These are phyloP conservation scores for Rhabdornis inornatus DNA, from an alignment of 2,113 vertebrate species.

Conservation along the genomic window DNA sequence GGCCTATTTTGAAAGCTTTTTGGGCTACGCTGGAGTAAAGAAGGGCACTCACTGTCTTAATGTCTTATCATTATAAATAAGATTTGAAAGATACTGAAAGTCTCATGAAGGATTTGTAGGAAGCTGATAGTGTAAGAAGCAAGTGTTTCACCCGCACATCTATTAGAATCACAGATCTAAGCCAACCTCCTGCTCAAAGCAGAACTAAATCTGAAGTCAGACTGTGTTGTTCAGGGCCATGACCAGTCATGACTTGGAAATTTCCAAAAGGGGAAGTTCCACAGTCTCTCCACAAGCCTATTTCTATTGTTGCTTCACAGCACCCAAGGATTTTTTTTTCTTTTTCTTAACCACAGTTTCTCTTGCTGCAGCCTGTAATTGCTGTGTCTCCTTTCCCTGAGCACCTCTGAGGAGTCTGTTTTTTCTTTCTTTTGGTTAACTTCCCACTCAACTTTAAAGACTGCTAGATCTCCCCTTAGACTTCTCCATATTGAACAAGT, in stretches of 20 bases:
- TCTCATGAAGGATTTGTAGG: not conserved
- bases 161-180: not conserved
- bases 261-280: not conserved
- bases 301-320: not conserved
- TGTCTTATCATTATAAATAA: not conserved
- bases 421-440: not conserved
- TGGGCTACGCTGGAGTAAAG: not conserved
- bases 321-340: not conserved
- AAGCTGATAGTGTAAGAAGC: not conserved
- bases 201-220: not conserved
- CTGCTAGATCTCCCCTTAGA: not conserved
- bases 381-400: not conserved
- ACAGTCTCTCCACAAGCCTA: not conserved
- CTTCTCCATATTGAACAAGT: not conserved
- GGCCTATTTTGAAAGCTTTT: not conserved
- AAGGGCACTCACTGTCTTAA: not conserved
- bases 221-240: not conserved
- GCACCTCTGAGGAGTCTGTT: not conserved
- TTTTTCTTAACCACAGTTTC: not conserved
- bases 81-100: not conserved
- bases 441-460: not conserved
- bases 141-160: not conserved
- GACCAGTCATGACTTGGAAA: not conserved
- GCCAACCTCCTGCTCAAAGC: not conserved
- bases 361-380: not conserved